phyloP scores from a whole-genome alignment of 2,797 vertebrate genomes.

The Anisognathus igniventris region DNA sequence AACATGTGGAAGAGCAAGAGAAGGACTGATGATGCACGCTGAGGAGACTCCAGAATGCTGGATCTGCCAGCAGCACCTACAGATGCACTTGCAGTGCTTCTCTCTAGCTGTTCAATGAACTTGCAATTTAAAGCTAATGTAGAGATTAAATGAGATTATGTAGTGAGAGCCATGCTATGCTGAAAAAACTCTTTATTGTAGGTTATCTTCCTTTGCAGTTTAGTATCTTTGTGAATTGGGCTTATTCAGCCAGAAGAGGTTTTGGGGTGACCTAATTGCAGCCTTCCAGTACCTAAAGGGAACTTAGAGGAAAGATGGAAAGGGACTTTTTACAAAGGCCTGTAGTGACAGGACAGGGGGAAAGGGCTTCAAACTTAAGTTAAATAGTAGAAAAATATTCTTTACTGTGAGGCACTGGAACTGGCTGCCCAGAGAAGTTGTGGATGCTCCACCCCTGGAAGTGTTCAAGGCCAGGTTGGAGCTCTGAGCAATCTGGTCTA shows the following conservation, averaged over 20 bases:
- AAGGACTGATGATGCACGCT: rapidly evolving
- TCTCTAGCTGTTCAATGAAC: not conserved
- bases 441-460: not conserved
- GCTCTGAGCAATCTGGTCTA: not conserved
- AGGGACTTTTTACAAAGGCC: not conserved
- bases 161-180: not conserved
- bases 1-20: not conserved
- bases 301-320: not conserved
- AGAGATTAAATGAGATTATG: not conserved
- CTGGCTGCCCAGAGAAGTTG: not conserved
- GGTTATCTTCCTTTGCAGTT: not conserved
- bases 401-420: not conserved
- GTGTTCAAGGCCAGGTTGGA: not conserved
- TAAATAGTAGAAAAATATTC: not conserved
- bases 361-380: not conserved
- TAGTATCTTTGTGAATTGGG: not conserved
- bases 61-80: not conserved
- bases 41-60: not conserved
- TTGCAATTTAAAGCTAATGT: not conserved
- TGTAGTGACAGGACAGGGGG: not conserved
- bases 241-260: not conserved
- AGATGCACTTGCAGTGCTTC: not conserved
- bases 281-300: not conserved
- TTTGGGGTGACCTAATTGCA: not conserved
- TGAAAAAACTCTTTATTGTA: not conserved